Evolutionary conservation across 2,888 invertebrate genomes (phyloP).

Genomic region (Laothoe populi): DNA sequence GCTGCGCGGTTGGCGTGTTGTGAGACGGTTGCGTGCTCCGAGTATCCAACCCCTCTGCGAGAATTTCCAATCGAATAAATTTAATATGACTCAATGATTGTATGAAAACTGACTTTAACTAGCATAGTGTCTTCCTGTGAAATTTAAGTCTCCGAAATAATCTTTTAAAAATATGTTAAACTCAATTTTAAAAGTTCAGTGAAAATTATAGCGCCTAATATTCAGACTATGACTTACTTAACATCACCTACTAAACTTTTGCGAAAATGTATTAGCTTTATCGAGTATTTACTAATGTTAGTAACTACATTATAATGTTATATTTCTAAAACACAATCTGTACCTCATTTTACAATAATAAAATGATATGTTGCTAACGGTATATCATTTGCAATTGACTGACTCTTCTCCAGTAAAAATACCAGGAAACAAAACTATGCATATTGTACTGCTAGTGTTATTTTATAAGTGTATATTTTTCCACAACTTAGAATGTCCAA

Average conservation of each 20-base stretch:
- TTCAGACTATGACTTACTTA: too few relatives aligned
- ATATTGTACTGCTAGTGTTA: not conserved
- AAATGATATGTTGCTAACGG: too few relatives aligned
- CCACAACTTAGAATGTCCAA: slow-evolving; percentile 5
- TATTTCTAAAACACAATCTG: too few relatives aligned
- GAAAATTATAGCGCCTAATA: too few relatives aligned
- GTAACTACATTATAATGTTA: too few relatives aligned
- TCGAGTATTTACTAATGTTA: too few relatives aligned
- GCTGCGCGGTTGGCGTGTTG: slow-evolving; percentile 58
- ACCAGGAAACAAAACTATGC: not conserved
- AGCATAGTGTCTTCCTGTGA: slow-evolving; percentile 21
- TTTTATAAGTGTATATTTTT: not conserved
- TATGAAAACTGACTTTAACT: slow-evolving; percentile 12
- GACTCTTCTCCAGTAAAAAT: too few relatives aligned
- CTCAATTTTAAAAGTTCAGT: not conserved
- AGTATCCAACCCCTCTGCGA: slow-evolving; percentile 54
- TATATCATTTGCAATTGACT: too few relatives aligned
- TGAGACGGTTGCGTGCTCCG: slow-evolving; percentile 62
- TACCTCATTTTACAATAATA: too few relatives aligned
- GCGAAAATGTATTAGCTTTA: too few relatives aligned
- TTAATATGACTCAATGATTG: slow-evolving; percentile 49
- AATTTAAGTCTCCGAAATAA: not conserved
- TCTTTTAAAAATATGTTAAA: not conserved
- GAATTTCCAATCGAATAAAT: slow-evolving; percentile 74
- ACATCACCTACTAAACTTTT: too few relatives aligned